Conservation (phyloP, 2,113 vertebrate species). For the Mormyrus lacerda region DNA sequence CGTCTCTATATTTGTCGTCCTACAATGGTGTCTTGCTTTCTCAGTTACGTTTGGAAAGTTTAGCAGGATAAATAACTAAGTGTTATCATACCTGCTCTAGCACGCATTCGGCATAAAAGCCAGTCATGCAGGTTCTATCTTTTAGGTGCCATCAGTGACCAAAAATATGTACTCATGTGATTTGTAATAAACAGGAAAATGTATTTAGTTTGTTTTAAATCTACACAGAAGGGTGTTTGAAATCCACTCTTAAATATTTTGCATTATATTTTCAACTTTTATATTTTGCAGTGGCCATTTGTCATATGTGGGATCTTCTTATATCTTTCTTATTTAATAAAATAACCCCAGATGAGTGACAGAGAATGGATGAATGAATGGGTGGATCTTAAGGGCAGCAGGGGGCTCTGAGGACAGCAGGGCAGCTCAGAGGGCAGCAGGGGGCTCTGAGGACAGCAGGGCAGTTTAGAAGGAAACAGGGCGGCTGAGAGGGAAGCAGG, state of each 20-base stretch:
- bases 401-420: too few relatives aligned
- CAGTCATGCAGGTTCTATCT: background rate
- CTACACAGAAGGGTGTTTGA: background rate
- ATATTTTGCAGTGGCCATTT: background rate
- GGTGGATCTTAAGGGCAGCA: background rate
- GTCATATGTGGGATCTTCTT: background rate
- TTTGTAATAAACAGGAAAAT: background rate
- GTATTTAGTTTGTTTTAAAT: background rate
- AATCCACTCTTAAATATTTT: background rate
- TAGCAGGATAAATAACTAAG: background rate
- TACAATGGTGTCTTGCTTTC: background rate
- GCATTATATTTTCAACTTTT: background rate
- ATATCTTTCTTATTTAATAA: background rate
- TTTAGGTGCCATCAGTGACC: background rate
- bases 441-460: too few relatives aligned
- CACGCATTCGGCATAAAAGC: background rate
- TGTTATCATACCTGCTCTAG: background rate
- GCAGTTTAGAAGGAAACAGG: too few relatives aligned
- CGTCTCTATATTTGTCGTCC: conserved; percentile 2
- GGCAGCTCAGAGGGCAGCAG: too few relatives aligned
- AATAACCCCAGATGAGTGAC: background rate
- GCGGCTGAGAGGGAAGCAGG: too few relatives aligned
- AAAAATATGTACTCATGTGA: background rate
- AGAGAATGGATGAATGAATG: background rate
- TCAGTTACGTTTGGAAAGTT: background rate